Base-by-base conservation (phyloP, 2,888 invertebrate genomes). In the Drosophila leonis region DNA sequence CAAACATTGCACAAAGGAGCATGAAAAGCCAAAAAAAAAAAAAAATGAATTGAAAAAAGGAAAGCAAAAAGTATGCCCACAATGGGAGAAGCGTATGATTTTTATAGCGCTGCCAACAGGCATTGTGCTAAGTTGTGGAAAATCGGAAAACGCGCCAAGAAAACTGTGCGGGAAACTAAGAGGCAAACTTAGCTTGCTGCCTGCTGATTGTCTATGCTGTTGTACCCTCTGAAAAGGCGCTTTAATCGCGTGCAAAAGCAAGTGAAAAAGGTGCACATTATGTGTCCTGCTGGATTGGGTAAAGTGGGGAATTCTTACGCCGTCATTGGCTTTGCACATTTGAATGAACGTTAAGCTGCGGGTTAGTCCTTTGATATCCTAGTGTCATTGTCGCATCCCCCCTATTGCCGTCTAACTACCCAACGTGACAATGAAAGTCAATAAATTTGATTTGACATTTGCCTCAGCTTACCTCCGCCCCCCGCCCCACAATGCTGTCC, bases 371-470 rank as follows among this genome's bases (percentile, higher is more conserved):
- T 41, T 60, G 59, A 67, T 71, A 39, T 62, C 59, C 42, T 31
- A 65, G 68, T 76, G 59, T 72, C 71, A 72, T 68, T 80, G 62
- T 59, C 46, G 44, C 20, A 37, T 39, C 27, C 48, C 44, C 37
- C 6, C 24, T 18, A 24, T 31, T 29, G 39, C 27, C 54, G 35
- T 29, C 55, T 29, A 66, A 46, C 63, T 75, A 44, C 52, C 59
- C 52, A 52, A 31, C 63, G 69, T 62, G 71, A 82, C 90, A 86
- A 86, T 89, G 82, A 80, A 84, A 89, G 85, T 86, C 86, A 89
- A 86, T 86, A 86, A 89, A 86, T 87, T 86, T 86, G 88, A 86
- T 90, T 82, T 89, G 90, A 89, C 86, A 86, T 80, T 82, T 76
- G 70, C 75, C 71, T 60, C 51, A 57, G 20, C 24, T 27, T 29